Conservation (phyloP, 1,140 invertebrate species). For the Pygmarrhopalites habei region DNA sequence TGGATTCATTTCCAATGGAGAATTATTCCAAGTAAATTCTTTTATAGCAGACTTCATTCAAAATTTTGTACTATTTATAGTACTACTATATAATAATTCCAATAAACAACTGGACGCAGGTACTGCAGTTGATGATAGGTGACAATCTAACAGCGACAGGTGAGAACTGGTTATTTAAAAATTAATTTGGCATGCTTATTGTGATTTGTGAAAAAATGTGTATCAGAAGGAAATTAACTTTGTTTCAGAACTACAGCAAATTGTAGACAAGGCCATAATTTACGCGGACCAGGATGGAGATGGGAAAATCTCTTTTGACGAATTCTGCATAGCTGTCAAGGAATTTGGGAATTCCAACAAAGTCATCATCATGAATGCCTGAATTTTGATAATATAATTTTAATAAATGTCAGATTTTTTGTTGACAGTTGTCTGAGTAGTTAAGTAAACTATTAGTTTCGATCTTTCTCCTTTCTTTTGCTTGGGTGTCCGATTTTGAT, state of each 20-base stretch:
- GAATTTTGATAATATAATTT: not conserved
- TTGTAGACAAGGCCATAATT: slow-evolving; percentile 91
- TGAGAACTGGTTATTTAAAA: slow-evolving; percentile 6
- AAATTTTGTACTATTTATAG: no score
- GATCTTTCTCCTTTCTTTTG: no score
- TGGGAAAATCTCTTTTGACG: slow-evolving; percentile 91
- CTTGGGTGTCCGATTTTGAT: no score
- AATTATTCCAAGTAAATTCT: slow-evolving; percentile 74
- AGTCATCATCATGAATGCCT: not conserved
- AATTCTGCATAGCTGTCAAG: slow-evolving; percentile 78
- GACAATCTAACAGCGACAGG: slow-evolving; percentile 77
- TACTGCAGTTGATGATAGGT: slow-evolving; percentile 98
- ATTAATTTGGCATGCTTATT: no score
- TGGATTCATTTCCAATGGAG: slow-evolving; percentile 95
- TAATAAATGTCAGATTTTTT: no score
- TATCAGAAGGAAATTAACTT: no score
- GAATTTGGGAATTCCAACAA: not conserved
- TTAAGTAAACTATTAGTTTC: no score
- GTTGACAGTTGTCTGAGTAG: no score
- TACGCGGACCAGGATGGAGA: slow-evolving; percentile 93
- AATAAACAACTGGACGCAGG: slow-evolving; percentile 57
- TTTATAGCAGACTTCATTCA: no score
- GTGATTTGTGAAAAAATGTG: no score
- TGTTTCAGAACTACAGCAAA: slow-evolving; percentile 64
- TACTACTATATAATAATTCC: no score